Evolutionary conservation across 2,797 vertebrate species (phyloP).

Genomic region (Gymnodraco acuticeps): DNA sequence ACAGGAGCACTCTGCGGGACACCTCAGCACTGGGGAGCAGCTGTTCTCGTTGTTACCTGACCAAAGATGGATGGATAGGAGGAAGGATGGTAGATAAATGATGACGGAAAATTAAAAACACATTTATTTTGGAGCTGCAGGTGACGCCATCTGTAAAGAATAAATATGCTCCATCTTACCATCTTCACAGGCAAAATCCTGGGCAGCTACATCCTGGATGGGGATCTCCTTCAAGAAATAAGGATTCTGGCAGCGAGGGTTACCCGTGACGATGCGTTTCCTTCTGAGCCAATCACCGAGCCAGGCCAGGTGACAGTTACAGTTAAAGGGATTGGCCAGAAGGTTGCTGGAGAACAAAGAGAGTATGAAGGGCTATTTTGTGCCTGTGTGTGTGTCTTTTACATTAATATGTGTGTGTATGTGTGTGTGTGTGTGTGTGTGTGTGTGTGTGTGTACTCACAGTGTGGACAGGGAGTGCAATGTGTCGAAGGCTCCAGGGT

Average conservation of each 20-base stretch:
- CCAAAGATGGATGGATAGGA: background rate
- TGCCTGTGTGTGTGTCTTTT: too few species aligned
- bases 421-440: background rate
- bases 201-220: constrained; percentile 97
- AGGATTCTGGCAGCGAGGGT: constrained; percentile 97
- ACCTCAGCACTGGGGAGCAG: constrained; percentile 93
- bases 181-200: constrained; percentile 98
- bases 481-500: constrained; percentile 94
- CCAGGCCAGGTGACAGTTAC: constrained; percentile 98
- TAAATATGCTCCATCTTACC: constrained; percentile 81
- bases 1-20: constrained; percentile 95
- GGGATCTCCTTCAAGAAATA: constrained; percentile 99
- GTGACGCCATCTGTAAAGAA: background rate
- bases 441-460: constrained; percentile 83
- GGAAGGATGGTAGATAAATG: background rate
- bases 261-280: constrained; percentile 97
- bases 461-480: constrained; percentile 96
- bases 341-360: constrained; percentile 88
- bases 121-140: background rate
- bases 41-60: constrained; percentile 96
- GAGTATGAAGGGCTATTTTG: background rate
- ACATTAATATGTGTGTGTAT: background rate
- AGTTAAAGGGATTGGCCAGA: constrained; percentile 97
- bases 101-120: background rate
- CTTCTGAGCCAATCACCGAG: constrained; percentile 96